A percentile compares a stretch with the other conserved stretches of the same genome.
These are phyloP conservation scores for Helicoverpa armigera DNA, from an alignment of 1,140 invertebrate genomes.

Conservation along the genomic window DNA sequence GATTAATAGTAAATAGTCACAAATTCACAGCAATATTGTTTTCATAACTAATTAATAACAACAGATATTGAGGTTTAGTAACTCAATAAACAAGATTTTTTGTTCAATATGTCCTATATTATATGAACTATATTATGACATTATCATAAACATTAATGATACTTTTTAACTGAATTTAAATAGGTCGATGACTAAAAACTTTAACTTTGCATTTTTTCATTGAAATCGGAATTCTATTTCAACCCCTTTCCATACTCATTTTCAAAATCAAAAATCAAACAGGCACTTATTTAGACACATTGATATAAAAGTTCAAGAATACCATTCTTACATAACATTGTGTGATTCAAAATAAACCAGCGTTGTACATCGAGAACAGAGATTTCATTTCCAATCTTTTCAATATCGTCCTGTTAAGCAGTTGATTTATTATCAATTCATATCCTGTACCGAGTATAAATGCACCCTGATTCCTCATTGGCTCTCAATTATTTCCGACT, in stretches of 20 bases:
- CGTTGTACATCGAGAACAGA: not conserved
- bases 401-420: not conserved
- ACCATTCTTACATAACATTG: not conserved
- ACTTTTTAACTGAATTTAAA: too few species aligned
- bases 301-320: not conserved
- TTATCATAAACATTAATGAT: too few species aligned
- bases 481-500: slow-evolving; percentile 11
- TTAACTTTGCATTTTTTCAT: too few species aligned
- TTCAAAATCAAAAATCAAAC: too few species aligned
- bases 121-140: too few species aligned
- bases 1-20: too few species aligned
- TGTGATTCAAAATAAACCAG: not conserved
- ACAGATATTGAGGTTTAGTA: too few species aligned
- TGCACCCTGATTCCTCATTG: slow-evolving; percentile 17
- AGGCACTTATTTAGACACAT: not conserved
- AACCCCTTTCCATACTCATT: too few species aligned
- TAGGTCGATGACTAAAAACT: too few species aligned
- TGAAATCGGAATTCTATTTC: too few species aligned
- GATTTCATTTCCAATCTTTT: not conserved
- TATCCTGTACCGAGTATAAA: not conserved
- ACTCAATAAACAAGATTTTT: too few species aligned
- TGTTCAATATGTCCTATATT: too few species aligned
- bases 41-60: not conserved
- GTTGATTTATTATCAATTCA: not conserved
- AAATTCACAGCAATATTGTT: not conserved